Percentiles rank a stretch among this genome's conserved stretches.
Conservation (phyloP, 2,888 invertebrate genomes). For the Busseola fusca region DNA sequence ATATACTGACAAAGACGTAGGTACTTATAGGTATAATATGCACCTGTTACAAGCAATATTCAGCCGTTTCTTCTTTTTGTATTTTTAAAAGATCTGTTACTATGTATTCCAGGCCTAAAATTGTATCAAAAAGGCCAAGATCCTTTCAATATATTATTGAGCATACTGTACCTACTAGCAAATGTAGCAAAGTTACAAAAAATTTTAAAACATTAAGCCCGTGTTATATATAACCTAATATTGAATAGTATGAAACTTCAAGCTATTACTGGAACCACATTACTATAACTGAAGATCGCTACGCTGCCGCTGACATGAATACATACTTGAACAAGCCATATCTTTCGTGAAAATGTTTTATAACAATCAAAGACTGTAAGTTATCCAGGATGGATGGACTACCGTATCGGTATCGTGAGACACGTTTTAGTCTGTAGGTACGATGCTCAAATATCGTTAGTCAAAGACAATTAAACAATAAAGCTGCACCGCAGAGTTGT, state of each 20-base stretch:
- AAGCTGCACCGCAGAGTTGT: background rate
- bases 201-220: background rate
- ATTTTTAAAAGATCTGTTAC: background rate
- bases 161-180: background rate
- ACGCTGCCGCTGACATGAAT: background rate
- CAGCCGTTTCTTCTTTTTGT: background rate
- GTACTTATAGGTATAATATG: background rate
- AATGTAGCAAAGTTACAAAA: background rate
- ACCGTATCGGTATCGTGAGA: background rate
- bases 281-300: background rate
- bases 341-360: background rate
- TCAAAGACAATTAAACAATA: background rate
- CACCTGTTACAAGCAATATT: background rate
- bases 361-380: background rate
- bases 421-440: background rate
- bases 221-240: no score
- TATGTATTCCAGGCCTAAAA: background rate
- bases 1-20: constrained; percentile 43
- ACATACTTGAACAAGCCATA: background rate
- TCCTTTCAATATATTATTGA: background rate
- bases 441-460: background rate
- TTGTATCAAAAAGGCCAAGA: background rate
- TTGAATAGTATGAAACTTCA: background rate
- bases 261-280: background rate
- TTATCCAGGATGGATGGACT: no score